Base-by-base conservation (phyloP, 92 coral and sea anemone species). In the Palythoa caribaeorum region DNA sequence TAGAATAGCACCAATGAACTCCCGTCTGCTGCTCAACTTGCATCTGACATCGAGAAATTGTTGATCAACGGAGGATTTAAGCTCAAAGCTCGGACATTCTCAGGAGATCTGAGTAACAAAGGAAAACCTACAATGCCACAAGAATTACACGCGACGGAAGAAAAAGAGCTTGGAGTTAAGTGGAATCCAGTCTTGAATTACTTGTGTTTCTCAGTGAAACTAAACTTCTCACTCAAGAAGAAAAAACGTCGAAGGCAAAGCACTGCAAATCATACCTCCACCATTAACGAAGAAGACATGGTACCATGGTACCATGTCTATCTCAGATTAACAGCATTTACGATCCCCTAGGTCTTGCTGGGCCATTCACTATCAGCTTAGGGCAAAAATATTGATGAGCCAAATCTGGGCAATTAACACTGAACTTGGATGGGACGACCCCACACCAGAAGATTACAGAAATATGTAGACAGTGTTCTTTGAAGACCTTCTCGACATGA, bases 351-450 rank as follows among this genome's bases (percentile, higher is more conserved):
- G 90, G 92, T 36, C 72, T 88, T 13, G 90, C 94, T 3, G 89
- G 81, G 12, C 90, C 90, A 50, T 92, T 89, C 66, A 92, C 94
- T 1, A 90, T 92, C 17, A 75, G n/a, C n/a, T n/a, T n/a, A n/a
- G 92, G 73, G 94, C 92, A 17, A 92, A 86, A 50, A 92, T 89
- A 37, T 8, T 92, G 76, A 89, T 92, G 94, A 73, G 90, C 15
- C 62, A 75, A 68, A 16, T 89, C 17, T 92, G 90, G 94, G 79
- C 65, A 1, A 78, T 69, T 9, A 62, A 86, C 8, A n/a, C 36
- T 6, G 77, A 92, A 47, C 50, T 92, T 20, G 71, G 71, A 83
- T 88, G 88, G 92, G 94, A 92, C 52, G 94, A 92, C 20, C 92
- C 94, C 48, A 78, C 85, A 12, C 83, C 87, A 4, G 68, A 84